A percentile compares a stretch with the other conserved stretches of the same genome.
Conservation (phyloP, 2,888 invertebrate genomes). For the Rotaria socialis region DNA sequence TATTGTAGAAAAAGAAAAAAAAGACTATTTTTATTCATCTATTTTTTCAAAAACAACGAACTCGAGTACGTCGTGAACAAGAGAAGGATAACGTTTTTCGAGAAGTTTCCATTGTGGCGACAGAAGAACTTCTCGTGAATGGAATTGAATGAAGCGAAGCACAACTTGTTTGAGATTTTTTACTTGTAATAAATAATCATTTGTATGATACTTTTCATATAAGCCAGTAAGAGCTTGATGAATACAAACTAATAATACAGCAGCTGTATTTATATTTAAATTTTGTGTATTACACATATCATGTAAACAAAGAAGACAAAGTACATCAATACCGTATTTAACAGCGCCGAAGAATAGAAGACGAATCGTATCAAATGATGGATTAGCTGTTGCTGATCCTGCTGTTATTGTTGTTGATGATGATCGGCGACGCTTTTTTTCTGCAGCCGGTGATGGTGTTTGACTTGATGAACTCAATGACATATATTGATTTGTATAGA, state of each 20-base stretch:
- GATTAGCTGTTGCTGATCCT: neutral
- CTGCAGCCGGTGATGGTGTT: too few species aligned
- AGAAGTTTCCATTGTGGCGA: neutral
- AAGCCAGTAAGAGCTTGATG: neutral
- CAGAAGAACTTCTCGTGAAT: neutral
- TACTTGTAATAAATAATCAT: neutral
- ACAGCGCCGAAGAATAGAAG: neutral
- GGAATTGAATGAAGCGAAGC: neutral
- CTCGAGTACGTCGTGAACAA: neutral
- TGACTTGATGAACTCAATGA: too few species aligned
- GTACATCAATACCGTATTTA: neutral
- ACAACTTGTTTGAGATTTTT: neutral
- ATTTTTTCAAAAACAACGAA: conserved; percentile 12
- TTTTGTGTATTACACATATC: neutral
- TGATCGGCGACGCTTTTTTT: too few species aligned
- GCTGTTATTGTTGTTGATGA: neutral
- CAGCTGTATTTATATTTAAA: neutral
- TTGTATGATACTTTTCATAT: neutral
- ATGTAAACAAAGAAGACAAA: neutral
- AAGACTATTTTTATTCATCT: too few species aligned
- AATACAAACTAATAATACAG: neutral
- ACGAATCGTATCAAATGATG: neutral
- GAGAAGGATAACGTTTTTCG: neutral
- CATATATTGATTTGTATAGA: conserved; percentile 4
- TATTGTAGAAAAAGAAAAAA: too few species aligned